Percentiles rank a stretch among this genome's conserved stretches.
These are phyloP conservation scores for Nebria salina DNA, from an alignment of 2,888 invertebrate species.

Conservation along the genomic window DNA sequence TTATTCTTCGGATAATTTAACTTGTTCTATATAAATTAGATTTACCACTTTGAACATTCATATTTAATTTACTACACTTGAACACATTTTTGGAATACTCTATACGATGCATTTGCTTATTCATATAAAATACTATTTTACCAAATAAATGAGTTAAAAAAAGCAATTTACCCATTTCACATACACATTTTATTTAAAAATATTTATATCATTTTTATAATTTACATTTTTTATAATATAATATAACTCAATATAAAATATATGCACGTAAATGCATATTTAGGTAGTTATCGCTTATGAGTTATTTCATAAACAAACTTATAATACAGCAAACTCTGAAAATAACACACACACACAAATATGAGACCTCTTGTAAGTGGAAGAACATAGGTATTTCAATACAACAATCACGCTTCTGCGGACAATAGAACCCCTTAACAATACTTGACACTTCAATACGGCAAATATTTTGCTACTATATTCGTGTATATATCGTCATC, in stretches of 20 bases:
- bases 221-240: too few relatives aligned
- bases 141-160: too few relatives aligned
- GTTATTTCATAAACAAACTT: too few relatives aligned
- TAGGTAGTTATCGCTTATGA: too few relatives aligned
- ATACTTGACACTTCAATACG: constrained; percentile 64
- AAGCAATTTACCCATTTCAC: too few relatives aligned
- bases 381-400: constrained; percentile 22
- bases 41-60: not conserved
- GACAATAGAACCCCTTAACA: constrained; percentile 59
- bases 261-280: too few relatives aligned
- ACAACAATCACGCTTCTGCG: constrained; percentile 33
- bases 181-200: too few relatives aligned
- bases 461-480: constrained; percentile 62
- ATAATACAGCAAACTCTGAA: not conserved
- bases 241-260: too few relatives aligned
- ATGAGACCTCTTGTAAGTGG: not conserved
- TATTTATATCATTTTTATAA: too few relatives aligned
- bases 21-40: constrained; percentile 7
- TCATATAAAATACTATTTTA: too few relatives aligned
- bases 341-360: not conserved
- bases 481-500: constrained; percentile 52
- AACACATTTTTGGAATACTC: not conserved
- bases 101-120: not conserved
- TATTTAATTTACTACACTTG: not conserved
- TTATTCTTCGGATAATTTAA: constrained; percentile 28